Conservation (phyloP, 2,888 invertebrate species). For the Eupithecia pulchellata region DNA sequence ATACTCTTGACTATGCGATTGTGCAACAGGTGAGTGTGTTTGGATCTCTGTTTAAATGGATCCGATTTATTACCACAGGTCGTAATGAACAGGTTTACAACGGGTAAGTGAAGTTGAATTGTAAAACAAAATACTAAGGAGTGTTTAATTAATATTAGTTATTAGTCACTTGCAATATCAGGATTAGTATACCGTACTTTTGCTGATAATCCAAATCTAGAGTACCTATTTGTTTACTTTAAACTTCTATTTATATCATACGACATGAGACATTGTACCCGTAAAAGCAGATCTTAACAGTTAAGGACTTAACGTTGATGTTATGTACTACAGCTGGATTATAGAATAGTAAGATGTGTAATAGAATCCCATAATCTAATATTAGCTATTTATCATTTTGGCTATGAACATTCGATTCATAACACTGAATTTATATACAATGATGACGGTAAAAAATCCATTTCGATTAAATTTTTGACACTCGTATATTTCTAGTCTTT, state of each 20-base stretch:
- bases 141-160: neutral
- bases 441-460: neutral
- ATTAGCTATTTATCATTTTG: neutral
- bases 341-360: neutral
- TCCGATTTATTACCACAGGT: no score
- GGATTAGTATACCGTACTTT: no score
- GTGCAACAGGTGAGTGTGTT: constrained; percentile 6
- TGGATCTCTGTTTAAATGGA: neutral
- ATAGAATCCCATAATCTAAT: neutral
- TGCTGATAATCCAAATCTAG: neutral
- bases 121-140: neutral
- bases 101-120: neutral
- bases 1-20: neutral
- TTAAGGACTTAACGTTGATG: neutral
- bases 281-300: neutral
- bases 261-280: neutral
- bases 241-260: neutral
- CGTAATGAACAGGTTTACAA: no score
- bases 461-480: neutral
- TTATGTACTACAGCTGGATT: neutral
- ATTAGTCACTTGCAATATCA: neutral
- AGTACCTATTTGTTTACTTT: neutral
- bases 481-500: neutral
- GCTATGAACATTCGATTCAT: neutral
- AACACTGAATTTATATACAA: neutral